Percentiles rank a stretch among this genome's conserved stretches.
Evolutionary conservation across 2,797 vertebrate species (phyloP).

Genomic region (Thamnophis elegans): DNA sequence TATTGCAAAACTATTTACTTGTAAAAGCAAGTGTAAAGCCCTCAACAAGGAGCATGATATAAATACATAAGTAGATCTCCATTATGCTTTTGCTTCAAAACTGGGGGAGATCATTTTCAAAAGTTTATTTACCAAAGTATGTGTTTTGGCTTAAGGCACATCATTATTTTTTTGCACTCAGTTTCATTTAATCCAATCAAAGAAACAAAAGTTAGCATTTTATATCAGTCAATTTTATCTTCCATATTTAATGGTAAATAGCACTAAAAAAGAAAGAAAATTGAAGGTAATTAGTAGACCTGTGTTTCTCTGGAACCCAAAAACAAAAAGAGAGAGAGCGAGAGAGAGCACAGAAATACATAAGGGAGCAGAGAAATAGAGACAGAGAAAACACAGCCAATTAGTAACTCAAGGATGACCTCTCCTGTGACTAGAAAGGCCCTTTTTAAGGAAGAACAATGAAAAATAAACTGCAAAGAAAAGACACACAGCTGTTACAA

Average conservation of each 20-base stretch:
- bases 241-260: background rate
- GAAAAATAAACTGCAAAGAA: constrained; percentile 7
- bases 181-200: background rate
- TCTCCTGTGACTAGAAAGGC: background rate
- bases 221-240: background rate
- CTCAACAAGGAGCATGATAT: background rate
- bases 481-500: background rate
- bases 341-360: constrained; percentile 19
- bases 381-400: background rate
- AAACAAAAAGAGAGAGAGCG: background rate
- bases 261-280: background rate
- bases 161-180: background rate
- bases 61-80: background rate
- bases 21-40: background rate
- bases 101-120: background rate
- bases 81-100: background rate
- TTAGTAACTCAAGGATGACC: background rate
- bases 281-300: constrained; percentile 4
- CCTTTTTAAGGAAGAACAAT: background rate
- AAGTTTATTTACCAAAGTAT: background rate
- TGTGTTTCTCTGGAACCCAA: constrained; percentile 30
- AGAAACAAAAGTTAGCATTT: background rate
- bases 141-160: background rate
- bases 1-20: background rate
- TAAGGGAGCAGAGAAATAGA: constrained; percentile 1